Percentiles rank a stretch among this genome's conserved stretches.
Conservation (phyloP, 2,888 invertebrate species). For the Volucella inflata region DNA sequence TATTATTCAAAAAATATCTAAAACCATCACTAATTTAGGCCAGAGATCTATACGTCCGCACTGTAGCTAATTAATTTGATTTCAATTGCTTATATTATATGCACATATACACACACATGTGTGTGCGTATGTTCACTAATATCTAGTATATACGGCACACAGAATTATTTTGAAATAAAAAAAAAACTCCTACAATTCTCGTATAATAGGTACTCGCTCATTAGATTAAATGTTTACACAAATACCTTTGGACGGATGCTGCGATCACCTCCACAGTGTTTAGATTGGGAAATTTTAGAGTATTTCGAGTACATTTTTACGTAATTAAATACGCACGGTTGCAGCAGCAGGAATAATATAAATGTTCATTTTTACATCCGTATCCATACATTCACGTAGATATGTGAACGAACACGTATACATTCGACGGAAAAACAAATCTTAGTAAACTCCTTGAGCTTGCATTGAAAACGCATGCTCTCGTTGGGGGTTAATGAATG, state of each 20-base stretch:
- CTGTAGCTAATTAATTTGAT: no score
- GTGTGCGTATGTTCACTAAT: no score
- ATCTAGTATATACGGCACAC: not conserved
- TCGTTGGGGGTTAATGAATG: constrained; percentile 69
- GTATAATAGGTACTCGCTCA: constrained; percentile 24
- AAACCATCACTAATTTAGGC: no score
- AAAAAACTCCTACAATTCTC: constrained; percentile 43
- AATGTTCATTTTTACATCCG: no score
- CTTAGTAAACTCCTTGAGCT: constrained; percentile 34
- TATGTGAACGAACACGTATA: not conserved
- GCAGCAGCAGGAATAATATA: constrained; percentile 44
- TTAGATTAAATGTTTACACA: constrained; percentile 64
- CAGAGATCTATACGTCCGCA: no score
- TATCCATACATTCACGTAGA: no score
- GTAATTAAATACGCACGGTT: constrained; percentile 50
- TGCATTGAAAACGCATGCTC: constrained; percentile 58
- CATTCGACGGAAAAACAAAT: constrained; percentile 58
- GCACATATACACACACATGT: no score
- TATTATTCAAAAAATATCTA: no score
- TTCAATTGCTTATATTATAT: not conserved
- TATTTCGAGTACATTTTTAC: constrained; percentile 56
- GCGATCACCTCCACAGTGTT: constrained; percentile 53
- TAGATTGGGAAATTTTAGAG: constrained; percentile 59
- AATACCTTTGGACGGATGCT: constrained; percentile 53
- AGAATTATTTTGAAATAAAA: constrained; percentile 34